Conservation (phyloP, 2,888 invertebrate species). For the Drosophila neotestacea region DNA sequence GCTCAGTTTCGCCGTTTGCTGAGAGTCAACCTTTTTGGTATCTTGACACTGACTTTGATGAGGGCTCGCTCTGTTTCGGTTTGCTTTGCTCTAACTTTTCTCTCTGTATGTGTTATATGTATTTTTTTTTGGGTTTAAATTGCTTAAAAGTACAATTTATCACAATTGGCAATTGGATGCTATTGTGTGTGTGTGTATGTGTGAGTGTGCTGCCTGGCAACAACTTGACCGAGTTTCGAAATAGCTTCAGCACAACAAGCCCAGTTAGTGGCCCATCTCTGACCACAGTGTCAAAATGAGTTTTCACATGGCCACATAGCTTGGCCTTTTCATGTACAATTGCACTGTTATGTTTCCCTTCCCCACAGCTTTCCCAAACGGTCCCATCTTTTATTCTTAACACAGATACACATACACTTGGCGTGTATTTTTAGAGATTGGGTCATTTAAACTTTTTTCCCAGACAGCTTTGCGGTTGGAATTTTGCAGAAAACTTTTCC, state of each 20-base stretch:
- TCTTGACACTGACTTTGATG: constrained; percentile 61
- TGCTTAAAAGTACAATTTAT: constrained; percentile 80
- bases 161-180: constrained; percentile 77
- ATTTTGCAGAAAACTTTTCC: constrained; percentile 46
- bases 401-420: constrained; percentile 19
- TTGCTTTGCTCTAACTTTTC: neutral
- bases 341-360: constrained; percentile 26
- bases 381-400: neutral
- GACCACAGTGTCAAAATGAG: constrained; percentile 58
- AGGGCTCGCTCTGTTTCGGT: constrained; percentile 53
- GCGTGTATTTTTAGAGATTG: constrained; percentile 50
- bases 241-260: constrained; percentile 27
- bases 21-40: constrained; percentile 46
- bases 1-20: neutral
- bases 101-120: constrained; percentile 3
- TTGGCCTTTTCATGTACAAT: constrained; percentile 42
- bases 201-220: constrained; percentile 33
- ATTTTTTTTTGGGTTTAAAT: constrained; percentile 58
- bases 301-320: constrained; percentile 42
- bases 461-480: constrained; percentile 38
- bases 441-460: constrained; percentile 51
- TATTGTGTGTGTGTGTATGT: constrained; percentile 33
- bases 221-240: constrained; percentile 61
- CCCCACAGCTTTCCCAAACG: neutral
- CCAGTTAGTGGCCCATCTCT: constrained; percentile 23